Evolutionary conservation across 2,888 invertebrate species (phyloP), one percentile per base, ranked within the genome.

Genomic region (Drosophila subsilvestris): DNA sequence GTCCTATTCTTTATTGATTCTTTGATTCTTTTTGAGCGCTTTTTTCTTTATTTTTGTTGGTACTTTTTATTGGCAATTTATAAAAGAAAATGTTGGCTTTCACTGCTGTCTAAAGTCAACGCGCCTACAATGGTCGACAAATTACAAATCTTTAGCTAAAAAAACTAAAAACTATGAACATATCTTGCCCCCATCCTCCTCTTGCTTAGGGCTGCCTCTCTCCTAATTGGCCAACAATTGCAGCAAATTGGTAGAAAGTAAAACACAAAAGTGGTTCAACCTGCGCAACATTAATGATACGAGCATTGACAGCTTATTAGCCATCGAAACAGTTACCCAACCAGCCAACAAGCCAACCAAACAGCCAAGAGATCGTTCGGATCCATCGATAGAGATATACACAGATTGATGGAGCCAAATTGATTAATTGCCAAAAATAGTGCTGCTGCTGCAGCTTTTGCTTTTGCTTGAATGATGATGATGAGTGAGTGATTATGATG

Each of bases 91-190:
- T 48, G 20, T 57, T 53, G 43, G 77, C 86, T 86, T 84, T 83
- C 83, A 66, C 86, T 75, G 20, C 37, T 2, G 14, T n/a, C 14
- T 2, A 18, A 32, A 22, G 22, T 20, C 14, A 45, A 20, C 12
- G 20, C 5, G 7, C 12, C 0, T 44, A 84, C 82, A 86, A 88
- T 78, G 32, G 22, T 14, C 43, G 3, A 51, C 68, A 86, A 88
- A 88, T 88, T 86, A 78, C 48, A 79, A 78, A 79, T 66, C 80
- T 84, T 86, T 86, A 84, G 81, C 73, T 88, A 80, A 88, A 82
- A 68, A 82, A 88, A 83, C 87, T 69, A n/a, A 32, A 42, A 51
- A 62, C 56, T 59, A 48, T 25, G 25, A 25, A 2, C 20, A 20
- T 20, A 20, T 25, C 25, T 25, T 25, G 5, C 5, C 6, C 25